Base-by-base conservation (phyloP, 2,113 vertebrate genomes). In the Corydoras sp. region DNA sequence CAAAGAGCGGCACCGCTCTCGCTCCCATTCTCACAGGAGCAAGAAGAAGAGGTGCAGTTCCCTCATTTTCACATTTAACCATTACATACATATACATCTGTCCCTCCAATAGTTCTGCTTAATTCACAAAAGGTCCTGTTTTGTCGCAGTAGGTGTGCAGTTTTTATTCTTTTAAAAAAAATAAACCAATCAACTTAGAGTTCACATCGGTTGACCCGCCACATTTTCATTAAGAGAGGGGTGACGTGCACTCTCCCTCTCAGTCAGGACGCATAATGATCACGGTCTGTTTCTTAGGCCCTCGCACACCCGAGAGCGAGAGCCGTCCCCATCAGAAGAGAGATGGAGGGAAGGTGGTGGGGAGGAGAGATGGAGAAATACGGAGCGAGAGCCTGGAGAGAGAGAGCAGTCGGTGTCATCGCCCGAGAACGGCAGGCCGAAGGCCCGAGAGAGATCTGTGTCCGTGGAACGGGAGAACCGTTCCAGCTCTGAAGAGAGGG, bases 401-500 rank as follows among this genome's bases (percentile, higher is more conserved):
- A 77, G 63, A 72, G 84, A 82, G 80, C 72, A 67, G 62, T 88
- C 87, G 3, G 72, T 74, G 4, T 67, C 72, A 2, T 83, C 86
- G 5, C 83, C 82, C 2, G 83, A 88, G 79, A 82, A 67, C 69
- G 74, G 81, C 73, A 68, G 73, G 62, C 73, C 60, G 61, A 80
- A 58, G 64, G 80, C 69, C 61, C 76, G 68, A 58, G 86, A 89
- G 11, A 78, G 87, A 60, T 90, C 88, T 0, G 75, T 88, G 64
- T 91, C 88, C 0, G 80, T 69, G 0, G 89, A 91, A 77, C 82
- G 86, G 69, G 88, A 91, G 35, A 79, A 82, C 31, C 88, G 74
- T 51, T 91, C 89, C 76, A 91, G 88, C 80, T 91, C 89, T 0
- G 89, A 88, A 68, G 89, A 91, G 81, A 85, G 89, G 32, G 89